Conservation (phyloP, 2,797 vertebrate species). For the Ceyx erithaca region DNA sequence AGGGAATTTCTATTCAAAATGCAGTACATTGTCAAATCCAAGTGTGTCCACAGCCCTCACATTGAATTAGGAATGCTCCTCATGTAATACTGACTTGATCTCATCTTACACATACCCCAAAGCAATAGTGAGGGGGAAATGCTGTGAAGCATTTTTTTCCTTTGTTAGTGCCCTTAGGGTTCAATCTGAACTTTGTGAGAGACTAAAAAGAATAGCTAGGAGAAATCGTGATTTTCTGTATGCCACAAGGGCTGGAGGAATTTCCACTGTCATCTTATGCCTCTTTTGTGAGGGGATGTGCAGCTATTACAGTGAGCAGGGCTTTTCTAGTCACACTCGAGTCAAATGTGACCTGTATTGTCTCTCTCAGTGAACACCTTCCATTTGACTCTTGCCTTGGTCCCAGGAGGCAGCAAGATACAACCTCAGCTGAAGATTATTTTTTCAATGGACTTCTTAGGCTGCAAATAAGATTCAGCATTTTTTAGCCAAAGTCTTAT, state of each 20-base stretch:
- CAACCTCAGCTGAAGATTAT: background rate
- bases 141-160: constrained; percentile 68
- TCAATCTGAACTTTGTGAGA: constrained; percentile 67
- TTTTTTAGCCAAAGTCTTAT: background rate
- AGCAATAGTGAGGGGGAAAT: constrained; percentile 63
- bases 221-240: constrained; percentile 49
- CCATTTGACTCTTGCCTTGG: background rate
- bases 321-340: background rate
- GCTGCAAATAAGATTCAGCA: background rate
- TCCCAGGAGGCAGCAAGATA: background rate
- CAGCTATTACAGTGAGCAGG: background rate
- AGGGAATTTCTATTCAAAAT: constrained; percentile 10
- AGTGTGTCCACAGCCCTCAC: background rate
- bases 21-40: constrained; percentile 19
- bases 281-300: background rate
- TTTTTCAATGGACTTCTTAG: background rate
- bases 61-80: constrained; percentile 57
- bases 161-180: constrained; percentile 70
- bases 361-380: background rate
- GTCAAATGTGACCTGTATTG: background rate
- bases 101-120: constrained; percentile 71
- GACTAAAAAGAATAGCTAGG: constrained; percentile 58
- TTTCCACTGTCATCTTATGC: background rate
- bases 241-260: background rate
- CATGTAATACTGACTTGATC: constrained; percentile 55